phyloP scores from a whole-genome alignment of 2,113 vertebrate genomes.

The Heterotis niloticus region DNA sequence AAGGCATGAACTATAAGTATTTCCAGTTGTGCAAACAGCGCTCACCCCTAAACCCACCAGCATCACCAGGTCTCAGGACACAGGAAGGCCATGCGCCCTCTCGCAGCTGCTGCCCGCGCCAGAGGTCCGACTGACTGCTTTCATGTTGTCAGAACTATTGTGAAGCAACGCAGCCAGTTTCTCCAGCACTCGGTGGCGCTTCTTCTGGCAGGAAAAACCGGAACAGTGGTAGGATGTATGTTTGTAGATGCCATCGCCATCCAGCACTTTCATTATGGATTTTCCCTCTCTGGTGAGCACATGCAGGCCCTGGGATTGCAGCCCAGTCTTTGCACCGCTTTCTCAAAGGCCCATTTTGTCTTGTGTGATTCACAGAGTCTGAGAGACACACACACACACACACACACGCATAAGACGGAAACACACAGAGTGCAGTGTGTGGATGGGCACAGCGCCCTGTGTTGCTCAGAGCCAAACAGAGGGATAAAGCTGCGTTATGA shows the following conservation, averaged over 20 bases:
- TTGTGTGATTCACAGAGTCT: constrained; percentile 8
- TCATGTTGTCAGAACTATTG: too few relatives aligned
- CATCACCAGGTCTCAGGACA: too few relatives aligned
- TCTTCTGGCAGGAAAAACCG: constrained; percentile 3
- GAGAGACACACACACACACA: background rate
- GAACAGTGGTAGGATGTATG: background rate
- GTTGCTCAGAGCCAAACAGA: background rate
- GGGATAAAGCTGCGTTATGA: background rate
- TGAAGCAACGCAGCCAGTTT: too few relatives aligned
- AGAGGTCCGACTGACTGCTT: too few relatives aligned
- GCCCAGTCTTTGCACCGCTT: background rate
- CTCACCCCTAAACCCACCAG: too few relatives aligned
- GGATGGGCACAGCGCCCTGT: background rate
- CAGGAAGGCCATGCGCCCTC: too few relatives aligned
- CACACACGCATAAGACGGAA: too few relatives aligned
- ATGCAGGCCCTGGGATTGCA: background rate
- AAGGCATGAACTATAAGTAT: too few relatives aligned
- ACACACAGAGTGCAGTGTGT: background rate
- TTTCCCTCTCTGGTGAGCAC: background rate
- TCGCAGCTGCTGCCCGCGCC: too few relatives aligned
- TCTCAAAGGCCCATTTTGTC: constrained; percentile 1
- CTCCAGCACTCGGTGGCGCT: background rate
- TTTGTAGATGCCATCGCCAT: background rate
- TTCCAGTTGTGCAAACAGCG: too few relatives aligned
- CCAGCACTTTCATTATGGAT: background rate